A percentile compares a stretch with the other conserved stretches of the same genome.
Conservation (phyloP, 2,888 invertebrate genomes). For the Acholoe squamosa region DNA sequence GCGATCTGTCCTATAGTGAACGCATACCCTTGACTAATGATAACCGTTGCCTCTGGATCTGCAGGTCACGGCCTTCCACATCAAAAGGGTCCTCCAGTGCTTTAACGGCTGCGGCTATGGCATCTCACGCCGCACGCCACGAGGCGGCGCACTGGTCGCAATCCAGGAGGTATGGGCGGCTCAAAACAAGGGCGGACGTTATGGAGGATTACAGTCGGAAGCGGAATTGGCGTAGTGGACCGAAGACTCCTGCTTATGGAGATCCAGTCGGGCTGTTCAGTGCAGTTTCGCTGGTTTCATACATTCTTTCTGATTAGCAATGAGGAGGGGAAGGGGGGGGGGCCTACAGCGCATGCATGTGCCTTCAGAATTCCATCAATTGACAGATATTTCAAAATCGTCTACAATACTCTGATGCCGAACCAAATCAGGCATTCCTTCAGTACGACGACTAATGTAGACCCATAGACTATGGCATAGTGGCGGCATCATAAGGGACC, state of each 20-base stretch:
- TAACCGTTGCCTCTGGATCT: too few relatives aligned
- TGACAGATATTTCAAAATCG: too few relatives aligned
- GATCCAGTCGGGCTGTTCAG: not conserved
- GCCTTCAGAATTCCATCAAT: too few relatives aligned
- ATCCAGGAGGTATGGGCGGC: not conserved
- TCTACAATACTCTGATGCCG: too few relatives aligned
- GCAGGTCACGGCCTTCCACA: not conserved
- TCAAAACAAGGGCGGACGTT: not conserved
- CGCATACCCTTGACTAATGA: too few relatives aligned
- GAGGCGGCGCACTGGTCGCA: slow-evolving; percentile 48
- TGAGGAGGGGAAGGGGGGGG: too few relatives aligned
- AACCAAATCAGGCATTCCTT: too few relatives aligned
- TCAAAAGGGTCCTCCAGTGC: not conserved
- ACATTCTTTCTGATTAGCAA: not conserved
- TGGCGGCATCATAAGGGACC: too few relatives aligned
- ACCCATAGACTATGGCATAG: too few relatives aligned
- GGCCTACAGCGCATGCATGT: too few relatives aligned
- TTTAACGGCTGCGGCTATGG: not conserved
- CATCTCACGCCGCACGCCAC: not conserved
- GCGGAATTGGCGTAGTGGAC: not conserved
- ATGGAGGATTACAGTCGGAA: slow-evolving; percentile 32
- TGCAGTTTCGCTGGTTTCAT: not conserved
- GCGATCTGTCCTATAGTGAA: too few relatives aligned
- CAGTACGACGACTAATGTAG: too few relatives aligned
- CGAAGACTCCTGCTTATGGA: not conserved